Conservation (phyloP, 2,797 vertebrate genomes). For the Parauchenoglanis ngamensis region DNA sequence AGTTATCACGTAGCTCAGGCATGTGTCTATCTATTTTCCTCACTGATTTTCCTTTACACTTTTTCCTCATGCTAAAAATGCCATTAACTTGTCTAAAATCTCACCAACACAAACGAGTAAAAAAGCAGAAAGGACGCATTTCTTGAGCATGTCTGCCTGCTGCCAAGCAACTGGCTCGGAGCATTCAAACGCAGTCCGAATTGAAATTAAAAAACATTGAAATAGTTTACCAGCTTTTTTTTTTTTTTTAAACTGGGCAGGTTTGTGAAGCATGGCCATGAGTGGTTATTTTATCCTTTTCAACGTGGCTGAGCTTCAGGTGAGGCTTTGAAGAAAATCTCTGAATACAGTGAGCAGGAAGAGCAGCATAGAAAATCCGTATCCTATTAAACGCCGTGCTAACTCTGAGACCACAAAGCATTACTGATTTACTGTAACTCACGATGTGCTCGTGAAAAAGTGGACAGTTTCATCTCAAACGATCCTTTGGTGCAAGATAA, state of each 20-base stretch:
- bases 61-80: not conserved
- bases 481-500: not conserved
- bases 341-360: not conserved
- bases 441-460: not conserved
- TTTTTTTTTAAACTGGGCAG: not conserved
- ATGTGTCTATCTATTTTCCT: not conserved
- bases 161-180: slow-evolving; percentile 20
- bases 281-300: slow-evolving; percentile 12
- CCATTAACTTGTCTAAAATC: not conserved
- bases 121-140: not conserved
- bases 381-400: not conserved
- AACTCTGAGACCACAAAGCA: not conserved
- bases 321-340: not conserved
- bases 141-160: not conserved
- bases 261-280: not conserved
- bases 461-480: not conserved
- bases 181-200: not conserved
- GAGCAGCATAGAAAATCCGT: not conserved
- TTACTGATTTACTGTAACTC: not conserved
- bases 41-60: not conserved
- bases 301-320: slow-evolving; percentile 4
- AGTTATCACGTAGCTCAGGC: not conserved
- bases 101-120: not conserved
- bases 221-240: slow-evolving; percentile 8
- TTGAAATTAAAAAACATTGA: not conserved